Evolutionary conservation across 1,140 invertebrate species (phyloP), one percentile per base, ranked within the genome.

Genomic region (Lycorma delicatula): DNA sequence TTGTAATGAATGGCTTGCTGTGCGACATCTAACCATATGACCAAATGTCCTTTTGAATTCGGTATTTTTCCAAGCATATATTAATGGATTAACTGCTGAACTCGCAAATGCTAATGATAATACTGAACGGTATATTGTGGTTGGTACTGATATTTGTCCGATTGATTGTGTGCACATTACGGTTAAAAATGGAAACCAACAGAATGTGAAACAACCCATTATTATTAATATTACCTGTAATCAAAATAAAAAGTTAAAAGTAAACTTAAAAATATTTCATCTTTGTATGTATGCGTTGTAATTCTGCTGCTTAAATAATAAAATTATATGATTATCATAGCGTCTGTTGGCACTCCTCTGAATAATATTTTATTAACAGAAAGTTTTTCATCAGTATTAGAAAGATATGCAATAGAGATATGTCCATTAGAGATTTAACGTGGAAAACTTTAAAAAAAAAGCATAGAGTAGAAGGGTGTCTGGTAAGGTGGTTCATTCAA

Each of bases 11-110:
- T 57, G 56, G n/a, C 56, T 57, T 2, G 56, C 56, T 7, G 56
- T 41, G 29, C 47, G 56, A 64, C 84, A 84, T 13, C 77, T 75
- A 2, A 87, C 67, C 2, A 86, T 72, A 46, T 77, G 79, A 16
- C 75, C 72, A 64, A 87, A 87, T 2, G 84, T 81, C 23, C 76
- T 76, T 6, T 84, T 79, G 63, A 87, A 87, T 44, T 81, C 84
- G 5, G 77, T 74, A 66, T 87, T 88, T 70, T 89, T 89, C 86
- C 86, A 89, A 11, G 85, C 85, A 70, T 89, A 89, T 62, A 88
- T 87, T 13, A 88, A 70, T 1, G 86, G 86, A 69, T 89, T 89
- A 53, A 88, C 79, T 5, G 81, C 82, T 1, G 85, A 87, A 70
- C 87, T 88, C 28, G 80, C 77, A 67, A 87, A 80, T 3, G 84